Evolutionary conservation across 2,888 invertebrate species (phyloP), one percentile per base, ranked within the genome.

Genomic region (Hypselothyrea guttata): DNA sequence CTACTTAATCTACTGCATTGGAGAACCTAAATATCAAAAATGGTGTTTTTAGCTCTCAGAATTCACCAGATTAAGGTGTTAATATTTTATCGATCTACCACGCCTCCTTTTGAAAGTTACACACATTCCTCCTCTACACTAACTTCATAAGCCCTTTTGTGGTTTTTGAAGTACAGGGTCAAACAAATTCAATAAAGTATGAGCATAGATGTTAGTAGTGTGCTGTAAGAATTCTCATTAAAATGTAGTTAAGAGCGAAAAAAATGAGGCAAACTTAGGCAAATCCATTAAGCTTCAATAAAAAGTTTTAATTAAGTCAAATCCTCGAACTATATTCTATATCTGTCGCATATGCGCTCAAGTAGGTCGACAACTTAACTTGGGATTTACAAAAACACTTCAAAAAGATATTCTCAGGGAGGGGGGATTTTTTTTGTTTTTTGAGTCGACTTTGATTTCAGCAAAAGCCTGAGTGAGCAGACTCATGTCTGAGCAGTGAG

Each of bases 381-480:
- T 40, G 35, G 34, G 48, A 59, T 54, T 59, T 27, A 31, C 41
- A 18, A 34, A 41, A 41, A 28, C 51, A 55, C 55, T 55, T 55
- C 55, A 55, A 55, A 55, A 55, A 49, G 49, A 48, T 55, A 55
- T 48, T 53, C 46, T 71, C 59, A 31, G 8, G n/a, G n/a, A n/a
- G n/a, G n/a, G n/a, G n/a, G n/a, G 34, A 44, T 42, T 59, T 75
- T 71, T 71, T 22, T 22, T 22, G 3, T 22, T 22, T 22, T 22
- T 22, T 22, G 22, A 22, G 3, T 22, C 22, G 2, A 71, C 71
- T 71, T 59, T 71, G 75, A 59, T 75, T 71, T 75, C 75, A 35
- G 53, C 59, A 41, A 75, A 73, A 59, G 69, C 51, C 63, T 48
- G 34, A 7, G 28, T 13, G n/a, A n/a, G n/a, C n/a, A n/a, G n/a